Evolutionary conservation across 2,888 invertebrate genomes (phyloP).

Genomic region (Sinotaia quadrata): DNA sequence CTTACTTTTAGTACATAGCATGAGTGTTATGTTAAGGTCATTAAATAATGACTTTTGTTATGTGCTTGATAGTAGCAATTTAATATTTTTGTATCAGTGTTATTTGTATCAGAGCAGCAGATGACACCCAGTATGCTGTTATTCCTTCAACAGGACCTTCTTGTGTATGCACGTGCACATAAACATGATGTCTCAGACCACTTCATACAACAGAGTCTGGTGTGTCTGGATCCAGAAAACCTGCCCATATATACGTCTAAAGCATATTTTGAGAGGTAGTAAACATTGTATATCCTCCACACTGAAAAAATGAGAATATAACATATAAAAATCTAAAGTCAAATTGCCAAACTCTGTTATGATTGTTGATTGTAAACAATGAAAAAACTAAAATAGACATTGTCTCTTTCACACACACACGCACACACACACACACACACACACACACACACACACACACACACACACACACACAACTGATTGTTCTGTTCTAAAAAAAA

Average conservation of each 20-base stretch:
- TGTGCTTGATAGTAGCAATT: neutral
- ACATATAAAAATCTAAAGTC: no score
- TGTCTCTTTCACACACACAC: no score
- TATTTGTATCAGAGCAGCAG: no score
- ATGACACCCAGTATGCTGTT: no score
- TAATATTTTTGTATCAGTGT: neutral
- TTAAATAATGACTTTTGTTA: neutral
- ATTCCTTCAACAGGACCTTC: conserved; percentile 47
- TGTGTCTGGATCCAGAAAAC: conserved; percentile 43
- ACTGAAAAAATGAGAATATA: no score
- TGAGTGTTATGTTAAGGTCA: neutral
- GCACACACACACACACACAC: neutral
- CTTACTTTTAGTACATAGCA: no score
- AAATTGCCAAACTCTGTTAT: no score
- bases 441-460: neutral
- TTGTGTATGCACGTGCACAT: conserved; percentile 56
- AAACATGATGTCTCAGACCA: conserved; percentile 41
- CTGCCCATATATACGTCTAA: conserved; percentile 52
- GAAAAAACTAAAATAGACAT: no score
- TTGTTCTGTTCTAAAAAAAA: neutral
- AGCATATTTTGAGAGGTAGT: conserved; percentile 65
- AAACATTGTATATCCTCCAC: no score
- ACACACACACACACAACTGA: neutral
- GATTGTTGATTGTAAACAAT: no score
- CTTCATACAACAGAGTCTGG: conserved; percentile 49